phyloP scores from a whole-genome alignment of 2,888 invertebrate genomes.

The Nemurella pictetii region DNA sequence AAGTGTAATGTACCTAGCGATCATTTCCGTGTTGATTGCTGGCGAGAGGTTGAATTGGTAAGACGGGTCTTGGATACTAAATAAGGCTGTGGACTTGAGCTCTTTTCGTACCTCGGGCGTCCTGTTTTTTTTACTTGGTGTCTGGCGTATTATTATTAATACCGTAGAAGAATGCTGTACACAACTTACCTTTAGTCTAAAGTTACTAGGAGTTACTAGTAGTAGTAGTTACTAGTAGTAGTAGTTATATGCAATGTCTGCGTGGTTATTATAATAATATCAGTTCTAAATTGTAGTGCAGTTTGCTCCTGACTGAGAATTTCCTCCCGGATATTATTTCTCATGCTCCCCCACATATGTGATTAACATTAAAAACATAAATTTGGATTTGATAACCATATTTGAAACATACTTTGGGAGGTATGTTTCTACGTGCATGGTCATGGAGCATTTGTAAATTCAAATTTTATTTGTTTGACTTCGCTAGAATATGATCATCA shows the following conservation, averaged over 20 bases:
- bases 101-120: background rate
- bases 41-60: background rate
- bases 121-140: background rate
- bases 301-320: background rate
- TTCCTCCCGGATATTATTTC: no score
- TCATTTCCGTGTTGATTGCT: background rate
- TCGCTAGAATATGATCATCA: no score
- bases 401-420: no score
- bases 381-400: no score
- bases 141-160: background rate
- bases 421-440: no score
- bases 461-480: no score
- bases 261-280: background rate
- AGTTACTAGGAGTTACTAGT: no score
- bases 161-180: background rate
- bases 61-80: background rate
- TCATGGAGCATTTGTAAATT: no score
- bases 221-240: no score
- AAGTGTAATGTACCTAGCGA: background rate
- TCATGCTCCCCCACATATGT: no score
- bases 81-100: background rate
- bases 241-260: background rate
- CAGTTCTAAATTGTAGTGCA: background rate
- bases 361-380: no score
- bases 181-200: no score